Percentiles rank a stretch among this genome's conserved stretches.
These are phyloP conservation scores for Chloropsis cyanopogon DNA, from an alignment of 2,113 vertebrate genomes.

Conservation along the genomic window DNA sequence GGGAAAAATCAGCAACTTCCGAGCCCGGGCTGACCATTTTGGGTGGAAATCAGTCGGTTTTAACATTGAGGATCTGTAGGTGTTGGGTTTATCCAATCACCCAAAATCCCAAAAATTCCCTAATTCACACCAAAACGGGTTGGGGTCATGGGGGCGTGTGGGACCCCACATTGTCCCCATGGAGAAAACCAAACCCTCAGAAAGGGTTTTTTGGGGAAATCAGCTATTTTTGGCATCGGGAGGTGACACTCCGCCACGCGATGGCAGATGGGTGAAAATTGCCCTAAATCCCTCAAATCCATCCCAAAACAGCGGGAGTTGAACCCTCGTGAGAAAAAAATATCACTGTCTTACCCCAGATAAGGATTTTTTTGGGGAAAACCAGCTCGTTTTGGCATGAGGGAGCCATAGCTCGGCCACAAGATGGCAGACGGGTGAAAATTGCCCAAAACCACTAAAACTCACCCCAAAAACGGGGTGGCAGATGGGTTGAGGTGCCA, in stretches of 20 bases:
- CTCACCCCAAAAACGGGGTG: background rate
- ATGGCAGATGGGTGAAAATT: background rate
- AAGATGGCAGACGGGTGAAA: fast-evolving
- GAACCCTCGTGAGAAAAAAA: background rate
- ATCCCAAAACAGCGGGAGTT: background rate
- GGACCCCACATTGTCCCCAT: background rate
- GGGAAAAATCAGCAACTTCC: background rate
- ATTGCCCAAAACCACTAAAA: background rate
- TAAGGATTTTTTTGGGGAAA: background rate
- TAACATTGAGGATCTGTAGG: background rate
- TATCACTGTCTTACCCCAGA: background rate
- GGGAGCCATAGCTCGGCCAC: background rate
- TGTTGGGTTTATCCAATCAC: background rate
- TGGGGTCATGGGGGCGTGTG: background rate
- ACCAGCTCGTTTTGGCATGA: background rate
- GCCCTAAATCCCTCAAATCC: background rate
- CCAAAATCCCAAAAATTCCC: background rate
- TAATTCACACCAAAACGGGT: background rate
- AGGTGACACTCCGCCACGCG: background rate
- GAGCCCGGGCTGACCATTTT: background rate
- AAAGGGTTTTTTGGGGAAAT: background rate
- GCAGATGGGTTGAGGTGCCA: background rate
- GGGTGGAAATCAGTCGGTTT: background rate
- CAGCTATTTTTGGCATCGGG: background rate
- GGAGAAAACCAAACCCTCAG: background rate